Conservation (phyloP, 1,140 invertebrate species). For the Drosophila mojavensis region DNA sequence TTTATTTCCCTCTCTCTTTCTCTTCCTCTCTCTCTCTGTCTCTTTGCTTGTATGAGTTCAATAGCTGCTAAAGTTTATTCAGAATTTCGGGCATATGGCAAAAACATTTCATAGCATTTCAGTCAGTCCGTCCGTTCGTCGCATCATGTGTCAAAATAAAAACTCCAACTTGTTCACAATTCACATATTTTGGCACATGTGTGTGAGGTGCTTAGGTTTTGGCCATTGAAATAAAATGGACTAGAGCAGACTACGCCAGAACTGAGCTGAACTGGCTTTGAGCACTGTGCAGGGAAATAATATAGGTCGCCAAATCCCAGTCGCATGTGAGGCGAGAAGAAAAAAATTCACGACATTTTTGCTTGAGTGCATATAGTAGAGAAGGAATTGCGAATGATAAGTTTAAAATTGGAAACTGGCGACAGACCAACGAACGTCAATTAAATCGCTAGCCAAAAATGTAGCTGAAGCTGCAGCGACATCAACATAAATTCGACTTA, state of each 20-base stretch:
- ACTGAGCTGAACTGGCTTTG: neutral
- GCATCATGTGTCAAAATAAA: slow-evolving; percentile 59
- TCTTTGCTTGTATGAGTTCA: neutral
- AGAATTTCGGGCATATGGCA: slow-evolving; percentile 5
- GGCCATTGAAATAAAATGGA: slow-evolving; percentile 40
- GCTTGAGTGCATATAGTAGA: slow-evolving; percentile 23
- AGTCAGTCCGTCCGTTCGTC: slow-evolving; percentile 9
- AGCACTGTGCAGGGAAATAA: neutral
- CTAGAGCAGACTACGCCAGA: slow-evolving; percentile 4
- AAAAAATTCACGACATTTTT: slow-evolving; percentile 52
- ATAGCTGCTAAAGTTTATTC: slow-evolving; percentile 7
- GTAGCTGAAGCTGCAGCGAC: slow-evolving; percentile 3
- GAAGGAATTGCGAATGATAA: slow-evolving; percentile 21
- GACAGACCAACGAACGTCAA: slow-evolving; percentile 49
- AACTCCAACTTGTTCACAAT: slow-evolving; percentile 47
- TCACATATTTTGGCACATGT: slow-evolving; percentile 31
- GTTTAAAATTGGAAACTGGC: slow-evolving; percentile 52
- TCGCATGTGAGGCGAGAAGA: slow-evolving; percentile 23
- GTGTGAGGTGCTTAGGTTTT: slow-evolving; percentile 31
- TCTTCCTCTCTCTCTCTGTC: neutral
- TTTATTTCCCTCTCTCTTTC: too few relatives aligned
- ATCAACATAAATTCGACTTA: slow-evolving; percentile 79
- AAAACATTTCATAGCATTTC: slow-evolving; percentile 40
- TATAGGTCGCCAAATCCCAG: neutral
- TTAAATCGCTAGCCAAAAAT: slow-evolving; percentile 26